Base-by-base conservation (phyloP, 2,888 invertebrate species). In the Arenicola marina region DNA sequence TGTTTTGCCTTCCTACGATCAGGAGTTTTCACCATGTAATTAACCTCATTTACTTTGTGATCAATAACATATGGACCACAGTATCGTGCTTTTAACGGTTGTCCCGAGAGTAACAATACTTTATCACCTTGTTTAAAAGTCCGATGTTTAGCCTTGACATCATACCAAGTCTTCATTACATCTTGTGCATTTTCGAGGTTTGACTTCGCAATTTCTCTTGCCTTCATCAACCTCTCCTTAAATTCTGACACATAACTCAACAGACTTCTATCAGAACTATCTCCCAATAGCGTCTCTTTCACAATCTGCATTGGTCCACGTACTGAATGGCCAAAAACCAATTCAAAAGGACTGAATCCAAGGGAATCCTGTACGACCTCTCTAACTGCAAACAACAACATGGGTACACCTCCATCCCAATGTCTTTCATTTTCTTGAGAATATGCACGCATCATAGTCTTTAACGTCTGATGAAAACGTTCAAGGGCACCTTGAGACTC, bases 321-420 rank as follows among this genome's bases (percentile, higher is more conserved):
- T 31, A 53, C 59, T 15, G 4, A 24, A 28, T 59, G 59, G 24
- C 59, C 59, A 53, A 53, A 59, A n/a, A 53, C 51, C 4, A 59
- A 53, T 33, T 59, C 59, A 59, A 53, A 59, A 4, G 59, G 51
- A 26, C 51, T 59, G 32, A 59, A 59, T 11, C 59, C 53, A n/a
- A 51, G 54, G n/a, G 51, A 51, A 11, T 59, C 59, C 28, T 51
- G 59, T 15, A 59, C 59, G 4, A 7, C 15, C 34, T 59, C 59
- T 11, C 59, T 29, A 4, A 24, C 51, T 51, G 34, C 59, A 59
- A 57, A 57, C 32, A 53, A 24, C 15, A 48, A 53, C n/a, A n/a
- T n/a, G n/a, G n/a, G n/a, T n/a, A 53, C 32, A 4, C 53, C 53
- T 53, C 32, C 15, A 32, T 32, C 53, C 53, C 53, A 53, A 32